Evolutionary conservation across 2,888 invertebrate species (phyloP), one percentile per base, ranked within the genome.

Genomic region (Auanema sp.): DNA sequence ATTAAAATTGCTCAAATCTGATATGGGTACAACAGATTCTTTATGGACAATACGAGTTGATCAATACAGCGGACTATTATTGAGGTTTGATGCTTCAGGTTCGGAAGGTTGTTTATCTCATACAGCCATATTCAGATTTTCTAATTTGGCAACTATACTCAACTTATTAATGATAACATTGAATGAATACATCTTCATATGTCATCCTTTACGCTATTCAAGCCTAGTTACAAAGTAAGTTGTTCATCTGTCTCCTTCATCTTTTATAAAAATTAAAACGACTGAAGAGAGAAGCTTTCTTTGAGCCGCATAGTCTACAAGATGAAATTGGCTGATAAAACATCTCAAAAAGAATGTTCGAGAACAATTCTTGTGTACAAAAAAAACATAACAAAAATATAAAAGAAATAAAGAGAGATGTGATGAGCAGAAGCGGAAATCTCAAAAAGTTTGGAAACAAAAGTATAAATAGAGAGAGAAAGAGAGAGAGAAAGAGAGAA

Each of bases 111-210:
- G 4, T 18, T 21, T 47, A 5, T 8, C 47, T 47, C 8, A 21
- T 47, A 5, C 8, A 10, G 47, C 6, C 33, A 33, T n/a, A n/a
- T 33, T 33, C 23, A 18, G 52, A 4, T 62, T 62, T n/a, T 62
- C 44, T 40, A 62, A 77, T 58, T 59, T 79, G 52, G 75, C 73
- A 10, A 79, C 78, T n/a, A 77, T 79, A 4, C 62, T 79, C 43
- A 79, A 79, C 55, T 63, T 79, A 49, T 57, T 75, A 11, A 51
- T 79, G 68, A 75, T 79, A 52, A 79, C 79, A 16, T 56, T 76
- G 49, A 73, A 79, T 61, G 79, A 79, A 59, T 78, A 69, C 67
- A 55, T 77, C 49, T 78, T 72, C 68, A 76, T 78, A 47, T 72
- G 72, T 57, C 62, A 69, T 61, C 77, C 79, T 1, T 63, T 79